These are phyloP conservation scores for Yponomeuta sedellus DNA, from an alignment of 2,888 invertebrate species.

Conservation along the genomic window DNA sequence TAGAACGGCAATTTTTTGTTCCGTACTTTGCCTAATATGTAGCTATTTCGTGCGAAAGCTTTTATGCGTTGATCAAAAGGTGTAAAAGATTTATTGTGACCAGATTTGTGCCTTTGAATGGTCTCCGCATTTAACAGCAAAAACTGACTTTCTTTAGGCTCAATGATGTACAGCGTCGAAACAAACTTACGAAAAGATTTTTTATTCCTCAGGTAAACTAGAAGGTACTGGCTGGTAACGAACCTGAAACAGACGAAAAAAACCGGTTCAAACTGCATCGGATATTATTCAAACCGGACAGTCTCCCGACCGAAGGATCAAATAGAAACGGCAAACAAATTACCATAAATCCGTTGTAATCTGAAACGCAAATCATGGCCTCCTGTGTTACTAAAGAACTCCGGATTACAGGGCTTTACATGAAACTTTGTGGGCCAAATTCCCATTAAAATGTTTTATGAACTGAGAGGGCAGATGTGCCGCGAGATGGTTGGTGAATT, in stretches of 20 bases:
- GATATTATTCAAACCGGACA: background rate
- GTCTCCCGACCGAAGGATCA: background rate
- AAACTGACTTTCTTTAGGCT: background rate
- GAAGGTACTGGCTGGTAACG: background rate
- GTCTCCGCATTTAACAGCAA: background rate
- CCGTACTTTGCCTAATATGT: constrained; percentile 5
- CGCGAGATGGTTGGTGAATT: background rate
- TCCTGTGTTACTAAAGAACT: background rate
- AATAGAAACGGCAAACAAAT: constrained; percentile 6
- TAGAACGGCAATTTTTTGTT: constrained; percentile 10
- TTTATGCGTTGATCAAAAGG: background rate
- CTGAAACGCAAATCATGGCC: background rate
- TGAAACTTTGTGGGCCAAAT: constrained; percentile 1
- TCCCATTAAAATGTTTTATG: constrained; percentile 1
- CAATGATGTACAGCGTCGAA: background rate
- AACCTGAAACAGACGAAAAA: constrained; percentile 4
- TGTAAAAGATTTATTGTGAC: background rate
- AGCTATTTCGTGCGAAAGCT: constrained; percentile 10
- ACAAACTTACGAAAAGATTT: background rate
- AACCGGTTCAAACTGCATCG: background rate
- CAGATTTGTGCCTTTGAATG: background rate
- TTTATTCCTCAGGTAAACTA: background rate
- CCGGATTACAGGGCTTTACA: background rate
- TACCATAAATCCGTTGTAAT: constrained; percentile 6
- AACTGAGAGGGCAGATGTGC: background rate